Conservation (phyloP, 2,113 vertebrate species). For the Rhodinocichla rosea region DNA sequence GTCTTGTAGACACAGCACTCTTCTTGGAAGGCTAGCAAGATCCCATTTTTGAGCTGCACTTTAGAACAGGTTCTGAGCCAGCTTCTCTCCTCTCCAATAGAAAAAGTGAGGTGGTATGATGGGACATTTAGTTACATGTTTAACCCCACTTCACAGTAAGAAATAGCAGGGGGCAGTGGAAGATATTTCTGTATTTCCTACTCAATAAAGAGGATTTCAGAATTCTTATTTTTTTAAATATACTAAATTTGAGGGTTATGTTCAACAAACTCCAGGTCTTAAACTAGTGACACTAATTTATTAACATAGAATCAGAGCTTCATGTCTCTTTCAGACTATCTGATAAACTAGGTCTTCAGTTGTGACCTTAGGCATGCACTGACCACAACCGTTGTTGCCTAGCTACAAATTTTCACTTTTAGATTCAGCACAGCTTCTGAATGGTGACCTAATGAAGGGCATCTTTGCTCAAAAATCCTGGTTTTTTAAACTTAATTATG, state of each 20-base stretch:
- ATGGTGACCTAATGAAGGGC: neutral
- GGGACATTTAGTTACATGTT: neutral
- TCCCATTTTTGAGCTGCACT: neutral
- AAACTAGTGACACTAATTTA: neutral
- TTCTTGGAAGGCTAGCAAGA: neutral
- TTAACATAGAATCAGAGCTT: neutral
- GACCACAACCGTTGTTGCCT: neutral
- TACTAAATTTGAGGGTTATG: neutral
- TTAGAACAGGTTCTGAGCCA: neutral
- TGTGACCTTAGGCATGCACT: neutral
- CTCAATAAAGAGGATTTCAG: neutral
- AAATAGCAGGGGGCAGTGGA: neutral
- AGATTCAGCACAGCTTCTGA: neutral
- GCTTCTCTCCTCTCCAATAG: neutral
- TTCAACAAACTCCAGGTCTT: neutral
- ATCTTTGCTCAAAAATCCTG: neutral
- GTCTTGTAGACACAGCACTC: neutral
- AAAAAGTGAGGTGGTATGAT: neutral
- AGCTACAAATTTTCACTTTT: neutral
- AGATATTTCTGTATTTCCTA: neutral
- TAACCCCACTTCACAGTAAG: neutral
- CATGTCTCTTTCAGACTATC: neutral
- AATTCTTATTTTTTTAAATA: neutral
- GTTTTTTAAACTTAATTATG: neutral
- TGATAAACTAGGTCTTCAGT: neutral